Conservation (phyloP, 2,797 vertebrate genomes). For the Hydrophis major region DNA sequence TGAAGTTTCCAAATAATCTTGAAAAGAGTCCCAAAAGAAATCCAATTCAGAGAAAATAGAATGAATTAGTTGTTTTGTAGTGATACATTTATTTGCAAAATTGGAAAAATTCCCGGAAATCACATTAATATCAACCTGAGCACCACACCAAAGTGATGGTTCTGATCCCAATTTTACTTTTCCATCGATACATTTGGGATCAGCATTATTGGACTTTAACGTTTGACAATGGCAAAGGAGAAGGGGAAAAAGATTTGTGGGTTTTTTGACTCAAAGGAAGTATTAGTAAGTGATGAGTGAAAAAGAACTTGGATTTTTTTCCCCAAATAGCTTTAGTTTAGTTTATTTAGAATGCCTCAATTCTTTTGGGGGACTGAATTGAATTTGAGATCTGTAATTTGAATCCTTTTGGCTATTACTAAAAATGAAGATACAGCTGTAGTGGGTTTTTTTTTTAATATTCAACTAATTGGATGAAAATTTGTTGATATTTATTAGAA, state of each 20-base stretch:
- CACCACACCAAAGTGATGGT: too few relatives aligned
- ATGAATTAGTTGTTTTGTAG: not conserved
- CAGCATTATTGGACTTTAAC: not conserved
- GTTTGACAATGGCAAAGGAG: not conserved
- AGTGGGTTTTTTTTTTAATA: not conserved
- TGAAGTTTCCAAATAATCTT: not conserved
- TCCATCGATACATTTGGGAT: not conserved
- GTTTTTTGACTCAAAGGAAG: not conserved
- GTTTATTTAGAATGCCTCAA: not conserved
- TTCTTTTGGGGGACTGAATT: not conserved
- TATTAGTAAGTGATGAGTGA: not conserved
- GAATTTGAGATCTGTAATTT: not conserved
- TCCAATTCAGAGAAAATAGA: not conserved
- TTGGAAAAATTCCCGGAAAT: too few relatives aligned
- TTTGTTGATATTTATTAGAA: not conserved
- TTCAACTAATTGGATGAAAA: not conserved
- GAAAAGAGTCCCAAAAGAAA: not conserved
- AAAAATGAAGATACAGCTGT: not conserved
- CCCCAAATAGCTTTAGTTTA: not conserved
- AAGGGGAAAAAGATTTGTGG: not conserved
- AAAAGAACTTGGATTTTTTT: not conserved
- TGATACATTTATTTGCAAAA: not conserved
- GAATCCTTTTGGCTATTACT: not conserved
- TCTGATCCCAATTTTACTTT: too few relatives aligned
- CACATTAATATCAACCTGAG: too few relatives aligned